Base-by-base conservation (phyloP, 2,888 invertebrate genomes). In the Drosophila kokeensis region DNA sequence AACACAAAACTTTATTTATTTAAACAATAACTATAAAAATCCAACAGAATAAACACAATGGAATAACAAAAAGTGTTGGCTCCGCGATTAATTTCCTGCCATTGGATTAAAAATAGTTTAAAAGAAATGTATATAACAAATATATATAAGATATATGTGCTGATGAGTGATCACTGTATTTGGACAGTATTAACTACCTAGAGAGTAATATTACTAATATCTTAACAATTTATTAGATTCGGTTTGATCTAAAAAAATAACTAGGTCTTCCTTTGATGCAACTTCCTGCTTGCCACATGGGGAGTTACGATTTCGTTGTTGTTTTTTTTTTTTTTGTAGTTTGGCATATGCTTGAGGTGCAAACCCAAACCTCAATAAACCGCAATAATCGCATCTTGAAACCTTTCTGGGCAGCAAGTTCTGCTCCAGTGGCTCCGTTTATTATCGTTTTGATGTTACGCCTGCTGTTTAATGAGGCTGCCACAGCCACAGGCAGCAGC, bases 391-490 rank as follows among this genome's bases (percentile, higher is more conserved):
- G 49, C 40, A 61, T 79, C 75, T 79, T 29, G 18, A 77, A 75
- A 65, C 71, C 71, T 76, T 72, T 78, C 80, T 79, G 71, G 72
- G 60, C 21, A 79, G 62, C 71, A 57, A 71, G 76, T 79, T 79
- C 55, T 78, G 78, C 78, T 75, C 64, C 55, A 68, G 55, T 42
- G 71, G 52, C 48, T 75, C 73, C 70, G 52, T 55, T 67, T 74
- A 42, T 69, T 69, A 62, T 58, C 34, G 62, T 24, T 58, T 55
- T 48, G 42, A 42, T 57, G 50, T 64, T 66, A 30, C 13, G 32
- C 30, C 45, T 60, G 59, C 54, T 62, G 58, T 55, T 61, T 75
- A 61, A 74, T 69, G 76, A 63, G 54, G 69, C 29, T 62, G 42
- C 38, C 65, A 21, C 48, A 42, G 42, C 45, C 24, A 45, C 24